Percentiles rank a stretch among this genome's conserved stretches.
Conservation (phyloP, 1,140 invertebrate genomes). For the Pemphigus obesinymphae region DNA sequence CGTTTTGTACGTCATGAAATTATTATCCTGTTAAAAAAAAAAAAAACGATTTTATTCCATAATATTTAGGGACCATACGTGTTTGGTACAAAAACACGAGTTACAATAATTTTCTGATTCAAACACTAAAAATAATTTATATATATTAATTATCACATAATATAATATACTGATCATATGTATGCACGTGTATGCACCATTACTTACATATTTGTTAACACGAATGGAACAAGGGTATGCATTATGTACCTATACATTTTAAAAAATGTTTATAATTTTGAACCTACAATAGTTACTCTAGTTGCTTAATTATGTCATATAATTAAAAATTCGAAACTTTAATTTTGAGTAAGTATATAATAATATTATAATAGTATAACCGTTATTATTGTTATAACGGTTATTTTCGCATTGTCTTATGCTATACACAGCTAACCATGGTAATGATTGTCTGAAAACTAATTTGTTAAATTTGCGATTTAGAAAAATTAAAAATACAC, state of each 20-base stretch:
- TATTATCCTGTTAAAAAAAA: constrained; percentile 27
- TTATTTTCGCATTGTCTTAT: background rate
- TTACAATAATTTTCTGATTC: background rate
- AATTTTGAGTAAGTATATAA: background rate
- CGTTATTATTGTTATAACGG: background rate
- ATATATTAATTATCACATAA: no score
- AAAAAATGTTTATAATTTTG: no score
- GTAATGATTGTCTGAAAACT: background rate
- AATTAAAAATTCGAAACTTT: background rate
- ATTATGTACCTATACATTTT: no score
- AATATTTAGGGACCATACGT: background rate
- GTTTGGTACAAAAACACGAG: background rate
- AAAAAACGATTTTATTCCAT: background rate
- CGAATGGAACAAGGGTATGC: no score
- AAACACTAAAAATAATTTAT: no score
- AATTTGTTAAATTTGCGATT: background rate
- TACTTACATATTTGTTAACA: no score
- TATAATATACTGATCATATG: background rate
- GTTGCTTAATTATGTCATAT: background rate
- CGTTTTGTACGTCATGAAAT: background rate
- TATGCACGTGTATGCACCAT: no score
- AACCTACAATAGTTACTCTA: no score
- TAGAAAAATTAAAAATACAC: no score
- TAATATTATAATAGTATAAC: background rate
- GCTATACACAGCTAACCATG: no score